A percentile compares a stretch with the other conserved stretches of the same genome.
These are phyloP conservation scores for Drosophila mimetica DNA, from an alignment of 2,888 invertebrate species.

Conservation along the genomic window DNA sequence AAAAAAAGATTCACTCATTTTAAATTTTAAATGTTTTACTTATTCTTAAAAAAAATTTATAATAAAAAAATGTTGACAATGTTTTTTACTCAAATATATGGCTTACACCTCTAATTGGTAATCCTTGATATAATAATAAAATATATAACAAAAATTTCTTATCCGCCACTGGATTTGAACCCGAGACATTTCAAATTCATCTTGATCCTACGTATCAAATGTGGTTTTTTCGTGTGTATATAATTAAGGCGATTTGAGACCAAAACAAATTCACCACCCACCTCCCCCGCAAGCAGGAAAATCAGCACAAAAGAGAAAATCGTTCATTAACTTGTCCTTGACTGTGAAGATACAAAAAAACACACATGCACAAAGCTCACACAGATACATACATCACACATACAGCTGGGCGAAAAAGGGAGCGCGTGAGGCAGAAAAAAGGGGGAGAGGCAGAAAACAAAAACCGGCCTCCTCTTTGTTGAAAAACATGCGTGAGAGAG, in stretches of 20 bases:
- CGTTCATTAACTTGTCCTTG: conserved; percentile 79
- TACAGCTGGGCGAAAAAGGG: conserved; percentile 20
- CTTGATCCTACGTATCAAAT: too few relatives aligned
- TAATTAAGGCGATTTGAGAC: conserved; percentile 26
- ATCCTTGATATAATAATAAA: too few relatives aligned
- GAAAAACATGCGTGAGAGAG: conserved; percentile 66
- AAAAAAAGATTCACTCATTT: too few relatives aligned
- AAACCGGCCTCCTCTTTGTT: conserved; percentile 69
- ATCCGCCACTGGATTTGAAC: too few relatives aligned
- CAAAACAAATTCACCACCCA: conserved; percentile 30
- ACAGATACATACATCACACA: conserved; percentile 16
- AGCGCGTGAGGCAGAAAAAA: conserved; percentile 14
- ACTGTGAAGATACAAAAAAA: conserved; percentile 64
- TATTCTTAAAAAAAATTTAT: too few relatives aligned
- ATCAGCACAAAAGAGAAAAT: conserved; percentile 56
- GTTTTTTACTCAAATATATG: too few relatives aligned
- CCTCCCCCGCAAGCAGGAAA: conserved; percentile 27
- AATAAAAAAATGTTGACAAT: too few relatives aligned
- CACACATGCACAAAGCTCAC: conserved; percentile 20
- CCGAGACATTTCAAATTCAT: too few relatives aligned
- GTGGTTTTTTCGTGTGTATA: neutral
- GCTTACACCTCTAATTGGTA: too few relatives aligned
- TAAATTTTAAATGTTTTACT: too few relatives aligned
- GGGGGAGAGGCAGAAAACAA: conserved; percentile 23
- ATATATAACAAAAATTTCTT: too few relatives aligned